phyloP scores from a whole-genome alignment of 1,140 invertebrate species.

The Steinernema khuongi region DNA sequence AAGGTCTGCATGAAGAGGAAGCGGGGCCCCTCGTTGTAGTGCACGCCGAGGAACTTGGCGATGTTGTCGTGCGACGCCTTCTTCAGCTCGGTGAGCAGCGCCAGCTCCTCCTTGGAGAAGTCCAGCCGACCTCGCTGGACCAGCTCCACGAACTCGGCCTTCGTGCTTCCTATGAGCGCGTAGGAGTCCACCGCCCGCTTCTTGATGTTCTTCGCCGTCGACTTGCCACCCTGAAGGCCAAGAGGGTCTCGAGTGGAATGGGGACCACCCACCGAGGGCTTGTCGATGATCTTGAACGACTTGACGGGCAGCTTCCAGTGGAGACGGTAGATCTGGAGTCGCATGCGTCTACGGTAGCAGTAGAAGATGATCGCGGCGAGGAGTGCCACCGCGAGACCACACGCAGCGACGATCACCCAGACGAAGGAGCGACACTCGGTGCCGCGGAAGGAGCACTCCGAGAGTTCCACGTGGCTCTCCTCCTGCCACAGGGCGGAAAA shows the following conservation, averaged over 20 bases:
- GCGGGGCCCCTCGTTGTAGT: not conserved
- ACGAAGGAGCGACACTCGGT: not conserved
- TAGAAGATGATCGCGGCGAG: not conserved
- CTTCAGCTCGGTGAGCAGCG: not conserved
- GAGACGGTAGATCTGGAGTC: not conserved
- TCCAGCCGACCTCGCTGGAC: not conserved
- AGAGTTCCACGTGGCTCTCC: not conserved
- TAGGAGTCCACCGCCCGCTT: not conserved
- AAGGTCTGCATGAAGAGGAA: conserved; percentile 3
- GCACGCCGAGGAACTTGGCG: conserved; percentile 4
- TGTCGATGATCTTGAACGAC: conserved; percentile 14
- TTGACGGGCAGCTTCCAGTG: conserved; percentile 4
- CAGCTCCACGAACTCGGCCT: not conserved
- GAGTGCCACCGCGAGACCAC: not conserved
- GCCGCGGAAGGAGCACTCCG: not conserved
- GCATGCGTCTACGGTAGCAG: not conserved
- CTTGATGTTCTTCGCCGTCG: not conserved
- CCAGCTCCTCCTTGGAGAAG: not conserved
- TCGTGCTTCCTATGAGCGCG: not conserved
- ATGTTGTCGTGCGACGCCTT: conserved; percentile 7
- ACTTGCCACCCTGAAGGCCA: not conserved
- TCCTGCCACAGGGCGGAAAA: not conserved
- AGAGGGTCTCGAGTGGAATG: not conserved
- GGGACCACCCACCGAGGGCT: not conserved
- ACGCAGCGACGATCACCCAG: not conserved